Percentiles rank a stretch among this genome's conserved stretches.
Evolutionary conservation across 2,888 invertebrate species (phyloP).

Genomic region (Pimpla rufipes): DNA sequence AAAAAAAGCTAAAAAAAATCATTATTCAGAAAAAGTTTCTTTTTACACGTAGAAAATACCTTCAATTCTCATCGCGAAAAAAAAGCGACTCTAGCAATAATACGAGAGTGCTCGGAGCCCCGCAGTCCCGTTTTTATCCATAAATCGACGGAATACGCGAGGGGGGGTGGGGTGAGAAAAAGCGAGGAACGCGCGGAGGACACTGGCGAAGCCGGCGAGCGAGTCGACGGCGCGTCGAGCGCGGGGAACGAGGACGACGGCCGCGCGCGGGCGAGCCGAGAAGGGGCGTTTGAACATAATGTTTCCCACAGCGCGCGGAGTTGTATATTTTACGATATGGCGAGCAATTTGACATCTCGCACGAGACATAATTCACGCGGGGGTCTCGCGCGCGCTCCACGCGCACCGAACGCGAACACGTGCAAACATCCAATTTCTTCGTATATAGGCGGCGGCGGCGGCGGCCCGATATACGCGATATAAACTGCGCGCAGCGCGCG

Average conservation of each 20-base stretch:
- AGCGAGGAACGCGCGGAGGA: slow-evolving; percentile 39
- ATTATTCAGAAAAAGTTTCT: no score
- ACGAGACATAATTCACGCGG: slow-evolving; percentile 85
- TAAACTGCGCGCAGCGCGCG: slow-evolving; percentile 29
- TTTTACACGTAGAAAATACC: no score
- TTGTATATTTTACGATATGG: slow-evolving; percentile 86
- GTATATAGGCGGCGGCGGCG: no score
- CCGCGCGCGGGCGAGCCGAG: slow-evolving; percentile 56
- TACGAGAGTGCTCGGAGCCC: slow-evolving; percentile 11
- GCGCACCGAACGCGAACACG: slow-evolving; percentile 65
- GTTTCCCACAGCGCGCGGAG: slow-evolving; percentile 85
- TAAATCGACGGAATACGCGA: slow-evolving; percentile 70
- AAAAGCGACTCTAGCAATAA: slow-evolving; percentile 31
- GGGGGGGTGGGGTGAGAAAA: slow-evolving; percentile 56
- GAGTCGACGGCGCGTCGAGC: slow-evolving; percentile 21
- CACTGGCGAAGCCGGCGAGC: not conserved
- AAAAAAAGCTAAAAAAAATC: no score
- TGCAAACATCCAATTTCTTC: slow-evolving; percentile 71
- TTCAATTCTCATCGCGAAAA: not conserved
- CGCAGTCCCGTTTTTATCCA: slow-evolving; percentile 69
- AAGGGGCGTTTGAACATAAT: slow-evolving; percentile 80
- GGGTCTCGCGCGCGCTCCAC: slow-evolving; percentile 66
- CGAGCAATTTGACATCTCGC: slow-evolving; percentile 86
- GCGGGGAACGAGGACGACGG: slow-evolving; percentile 62
- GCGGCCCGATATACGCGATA: slow-evolving; percentile 15